Evolutionary conservation across 2,888 invertebrate genomes (phyloP).

Genomic region (Notocelia uddmanniana): DNA sequence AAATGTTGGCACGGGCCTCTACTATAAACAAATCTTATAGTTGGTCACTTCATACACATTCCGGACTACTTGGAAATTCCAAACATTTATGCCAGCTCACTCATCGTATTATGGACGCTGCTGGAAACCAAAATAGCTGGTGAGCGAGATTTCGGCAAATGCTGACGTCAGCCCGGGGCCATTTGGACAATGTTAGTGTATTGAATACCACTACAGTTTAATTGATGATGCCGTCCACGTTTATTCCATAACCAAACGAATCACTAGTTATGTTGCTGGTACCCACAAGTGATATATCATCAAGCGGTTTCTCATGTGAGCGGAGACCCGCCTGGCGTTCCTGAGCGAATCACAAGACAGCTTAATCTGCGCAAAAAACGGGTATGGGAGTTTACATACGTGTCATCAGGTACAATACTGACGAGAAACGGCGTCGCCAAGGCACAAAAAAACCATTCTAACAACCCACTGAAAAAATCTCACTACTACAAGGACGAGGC

Average conservation of each 20-base stretch:
- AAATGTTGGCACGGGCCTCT: not conserved
- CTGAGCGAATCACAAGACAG: constrained; percentile 23
- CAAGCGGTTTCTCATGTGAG: constrained; percentile 27
- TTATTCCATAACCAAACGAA: not conserved
- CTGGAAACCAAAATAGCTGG: constrained; percentile 70
- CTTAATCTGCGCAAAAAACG: constrained; percentile 36
- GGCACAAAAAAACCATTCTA: too few relatives aligned
- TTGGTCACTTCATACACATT: constrained; percentile 58
- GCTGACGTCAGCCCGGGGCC: constrained; percentile 73
- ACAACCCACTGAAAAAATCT: too few relatives aligned
- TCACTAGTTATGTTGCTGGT: constrained; percentile 2
- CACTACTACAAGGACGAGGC: too few relatives aligned
- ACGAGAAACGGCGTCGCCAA: constrained; percentile 18
- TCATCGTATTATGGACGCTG: constrained; percentile 70
- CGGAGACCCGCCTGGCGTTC: constrained; percentile 12
- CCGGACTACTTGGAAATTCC: constrained; percentile 66
- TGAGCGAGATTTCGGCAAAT: constrained; percentile 70
- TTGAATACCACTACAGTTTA: constrained; percentile 47
- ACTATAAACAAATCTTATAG: constrained; percentile 3
- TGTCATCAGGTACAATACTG: not conserved
- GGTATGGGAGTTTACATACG: constrained; percentile 14
- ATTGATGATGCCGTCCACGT: constrained; percentile 18
- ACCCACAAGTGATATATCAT: constrained; percentile 20
- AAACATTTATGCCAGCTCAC: constrained; percentile 70
- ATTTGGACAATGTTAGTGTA: constrained; percentile 70